Evolutionary conservation across 2,113 vertebrate genomes (phyloP).

Genomic region (Solea senegalensis): DNA sequence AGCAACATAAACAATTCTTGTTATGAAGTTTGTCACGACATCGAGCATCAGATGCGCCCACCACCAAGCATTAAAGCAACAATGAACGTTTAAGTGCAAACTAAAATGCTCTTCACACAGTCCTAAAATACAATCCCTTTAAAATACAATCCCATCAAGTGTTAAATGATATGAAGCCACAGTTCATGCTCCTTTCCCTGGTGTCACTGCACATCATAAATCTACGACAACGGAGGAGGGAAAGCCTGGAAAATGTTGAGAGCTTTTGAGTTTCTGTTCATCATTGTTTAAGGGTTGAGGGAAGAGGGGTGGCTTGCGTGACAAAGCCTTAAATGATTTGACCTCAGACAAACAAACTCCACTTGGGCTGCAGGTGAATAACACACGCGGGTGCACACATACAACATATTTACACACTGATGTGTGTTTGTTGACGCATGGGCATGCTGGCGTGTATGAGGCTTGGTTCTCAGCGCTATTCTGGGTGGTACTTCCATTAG

Average conservation of each 20-base stretch:
- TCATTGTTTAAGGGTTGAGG: background rate
- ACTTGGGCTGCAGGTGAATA: constrained; percentile 24
- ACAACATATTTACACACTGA: constrained; percentile 7
- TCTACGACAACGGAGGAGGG: background rate
- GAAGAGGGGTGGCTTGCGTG: constrained; percentile 32
- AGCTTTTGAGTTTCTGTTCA: background rate
- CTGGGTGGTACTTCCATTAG: constrained; percentile 59
- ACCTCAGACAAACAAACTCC: constrained; percentile 66
- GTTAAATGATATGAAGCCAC: too few species aligned
- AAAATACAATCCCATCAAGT: too few species aligned
- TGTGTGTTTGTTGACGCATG: constrained; percentile 65
- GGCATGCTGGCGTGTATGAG: constrained; percentile 48
- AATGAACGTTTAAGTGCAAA: too few species aligned
- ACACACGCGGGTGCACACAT: constrained; percentile 31
- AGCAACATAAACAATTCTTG: too few species aligned
- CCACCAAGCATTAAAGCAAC: too few species aligned
- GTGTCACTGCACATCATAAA: background rate
- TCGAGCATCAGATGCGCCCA: too few species aligned
- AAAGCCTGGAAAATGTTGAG: background rate
- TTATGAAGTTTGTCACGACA: too few species aligned
- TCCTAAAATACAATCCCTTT: too few species aligned
- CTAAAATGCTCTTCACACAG: too few species aligned
- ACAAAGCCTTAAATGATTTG: constrained; percentile 40
- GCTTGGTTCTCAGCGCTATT: constrained; percentile 21
- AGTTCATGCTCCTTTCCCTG: background rate